Conservation (phyloP, 1,140 invertebrate species). For the Scaptomyza hsui region DNA sequence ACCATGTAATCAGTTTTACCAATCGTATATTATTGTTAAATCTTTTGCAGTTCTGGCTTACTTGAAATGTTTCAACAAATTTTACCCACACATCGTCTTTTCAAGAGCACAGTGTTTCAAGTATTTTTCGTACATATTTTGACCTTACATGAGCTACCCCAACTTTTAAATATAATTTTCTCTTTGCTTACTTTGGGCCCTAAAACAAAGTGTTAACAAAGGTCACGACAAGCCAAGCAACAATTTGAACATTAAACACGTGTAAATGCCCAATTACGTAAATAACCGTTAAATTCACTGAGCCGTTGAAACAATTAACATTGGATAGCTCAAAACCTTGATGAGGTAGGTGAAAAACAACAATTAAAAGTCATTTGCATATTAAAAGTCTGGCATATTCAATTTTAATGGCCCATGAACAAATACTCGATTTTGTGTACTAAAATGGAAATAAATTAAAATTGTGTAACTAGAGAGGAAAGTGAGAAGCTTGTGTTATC, state of each 20-base stretch:
- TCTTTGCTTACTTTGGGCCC: constrained; percentile 13
- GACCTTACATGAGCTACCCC: not conserved
- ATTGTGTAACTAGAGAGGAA: not conserved
- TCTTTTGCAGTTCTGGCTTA: too few species aligned
- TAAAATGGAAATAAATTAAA: not conserved
- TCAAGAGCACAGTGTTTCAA: constrained; percentile 18
- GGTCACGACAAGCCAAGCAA: constrained; percentile 17
- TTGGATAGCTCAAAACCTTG: constrained; percentile 27
- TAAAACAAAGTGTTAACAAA: constrained; percentile 31
- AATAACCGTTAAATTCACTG: constrained; percentile 23
- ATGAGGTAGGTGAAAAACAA: constrained; percentile 16
- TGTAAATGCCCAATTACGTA: constrained; percentile 29
- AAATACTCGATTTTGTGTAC: constrained; percentile 3
- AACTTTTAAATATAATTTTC: not conserved
- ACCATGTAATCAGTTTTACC: too few species aligned
- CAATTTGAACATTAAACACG: constrained; percentile 21
- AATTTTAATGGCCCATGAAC: constrained; percentile 16
- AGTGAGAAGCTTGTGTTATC: not conserved
- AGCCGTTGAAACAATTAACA: constrained; percentile 59
- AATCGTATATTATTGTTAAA: too few species aligned
- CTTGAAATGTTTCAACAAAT: constrained; percentile 6
- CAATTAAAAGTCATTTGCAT: constrained; percentile 43
- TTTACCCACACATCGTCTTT: constrained; percentile 14
- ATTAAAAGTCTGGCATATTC: constrained; percentile 18
- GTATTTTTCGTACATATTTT: constrained; percentile 5